Evolutionary conservation across 2,113 vertebrate genomes (phyloP).

Genomic region (Crocuta crocuta): DNA sequence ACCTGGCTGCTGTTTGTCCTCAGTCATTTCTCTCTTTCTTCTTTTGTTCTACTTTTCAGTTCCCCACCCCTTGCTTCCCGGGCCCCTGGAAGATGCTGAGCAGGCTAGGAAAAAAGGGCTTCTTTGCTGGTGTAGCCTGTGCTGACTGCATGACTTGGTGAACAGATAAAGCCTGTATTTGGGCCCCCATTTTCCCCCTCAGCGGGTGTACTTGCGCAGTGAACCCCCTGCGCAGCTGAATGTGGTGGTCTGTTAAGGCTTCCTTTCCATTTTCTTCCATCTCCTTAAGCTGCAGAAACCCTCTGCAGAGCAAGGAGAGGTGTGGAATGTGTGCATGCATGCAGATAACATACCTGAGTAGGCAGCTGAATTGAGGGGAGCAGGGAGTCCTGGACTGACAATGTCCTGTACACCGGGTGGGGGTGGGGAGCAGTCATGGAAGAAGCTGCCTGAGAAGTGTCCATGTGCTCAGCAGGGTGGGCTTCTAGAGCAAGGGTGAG

Average conservation of each 20-base stretch:
- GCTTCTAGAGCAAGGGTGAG: not conserved
- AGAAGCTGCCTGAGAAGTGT: not conserved
- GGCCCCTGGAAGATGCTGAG: not conserved
- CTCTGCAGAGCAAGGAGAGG: not conserved
- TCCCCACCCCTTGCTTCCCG: not conserved
- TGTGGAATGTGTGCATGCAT: not conserved
- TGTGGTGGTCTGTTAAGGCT: not conserved
- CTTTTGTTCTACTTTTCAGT: not conserved
- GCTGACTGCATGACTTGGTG: not conserved
- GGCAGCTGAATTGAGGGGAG: not conserved
- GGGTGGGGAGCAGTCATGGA: rapidly evolving
- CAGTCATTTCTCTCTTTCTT: not conserved
- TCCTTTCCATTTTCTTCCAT: not conserved
- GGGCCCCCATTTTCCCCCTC: not conserved
- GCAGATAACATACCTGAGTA: not conserved
- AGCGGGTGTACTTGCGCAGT: not conserved
- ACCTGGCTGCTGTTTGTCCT: not conserved
- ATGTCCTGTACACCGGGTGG: too few relatives aligned
- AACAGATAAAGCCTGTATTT: not conserved
- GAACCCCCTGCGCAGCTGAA: not conserved
- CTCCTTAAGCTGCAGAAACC: not conserved
- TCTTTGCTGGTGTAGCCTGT: too few relatives aligned
- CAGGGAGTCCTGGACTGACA: not conserved
- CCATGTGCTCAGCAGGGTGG: not conserved
- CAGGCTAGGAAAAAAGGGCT: not conserved